A percentile compares a stretch with the other conserved stretches of the same genome.
Evolutionary conservation across 2,113 vertebrate genomes (phyloP).

Genomic region (Solea senegalensis): DNA sequence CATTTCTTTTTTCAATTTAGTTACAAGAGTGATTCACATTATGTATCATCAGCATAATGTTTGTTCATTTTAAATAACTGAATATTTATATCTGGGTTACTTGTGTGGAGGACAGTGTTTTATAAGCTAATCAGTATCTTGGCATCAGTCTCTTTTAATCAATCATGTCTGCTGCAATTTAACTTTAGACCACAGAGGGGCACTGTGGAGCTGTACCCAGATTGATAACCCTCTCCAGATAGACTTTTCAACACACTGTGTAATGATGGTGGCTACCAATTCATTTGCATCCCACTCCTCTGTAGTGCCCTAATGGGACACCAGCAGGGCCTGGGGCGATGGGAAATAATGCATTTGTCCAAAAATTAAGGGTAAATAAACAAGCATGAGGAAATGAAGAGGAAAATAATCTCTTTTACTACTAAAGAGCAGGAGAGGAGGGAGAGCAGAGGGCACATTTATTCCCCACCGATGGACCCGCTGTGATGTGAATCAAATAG

Average conservation of each 20-base stretch:
- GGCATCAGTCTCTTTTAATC: neutral
- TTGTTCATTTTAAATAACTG: neutral
- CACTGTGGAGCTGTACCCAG: slow-evolving; percentile 53
- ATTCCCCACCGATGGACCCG: slow-evolving; percentile 67
- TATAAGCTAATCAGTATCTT: neutral
- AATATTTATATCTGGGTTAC: slow-evolving; percentile 1
- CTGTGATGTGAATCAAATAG: slow-evolving; percentile 75
- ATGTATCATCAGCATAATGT: slow-evolving; percentile 4
- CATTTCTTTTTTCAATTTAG: slow-evolving; percentile 14
- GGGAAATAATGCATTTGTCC: slow-evolving; percentile 71
- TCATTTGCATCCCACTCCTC: slow-evolving; percentile 71
- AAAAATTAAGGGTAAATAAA: slow-evolving; percentile 78
- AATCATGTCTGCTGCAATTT: slow-evolving; percentile 24
- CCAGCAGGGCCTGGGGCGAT: slow-evolving; percentile 52
- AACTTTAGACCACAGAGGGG: slow-evolving; percentile 56
- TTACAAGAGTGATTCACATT: slow-evolving; percentile 1
- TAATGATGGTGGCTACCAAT: slow-evolving; percentile 52
- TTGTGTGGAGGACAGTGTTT: neutral
- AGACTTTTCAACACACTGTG: slow-evolving; percentile 25
- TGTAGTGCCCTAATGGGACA: slow-evolving; percentile 72
- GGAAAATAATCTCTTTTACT: slow-evolving; percentile 72
- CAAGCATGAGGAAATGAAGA: slow-evolving; percentile 69
- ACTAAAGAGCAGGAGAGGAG: slow-evolving; percentile 61
- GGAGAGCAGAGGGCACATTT: slow-evolving; percentile 61
- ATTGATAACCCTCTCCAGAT: slow-evolving; percentile 1